These are phyloP conservation scores for Oreotrochilus melanogaster DNA, from an alignment of 2,113 vertebrate genomes.

Conservation along the genomic window DNA sequence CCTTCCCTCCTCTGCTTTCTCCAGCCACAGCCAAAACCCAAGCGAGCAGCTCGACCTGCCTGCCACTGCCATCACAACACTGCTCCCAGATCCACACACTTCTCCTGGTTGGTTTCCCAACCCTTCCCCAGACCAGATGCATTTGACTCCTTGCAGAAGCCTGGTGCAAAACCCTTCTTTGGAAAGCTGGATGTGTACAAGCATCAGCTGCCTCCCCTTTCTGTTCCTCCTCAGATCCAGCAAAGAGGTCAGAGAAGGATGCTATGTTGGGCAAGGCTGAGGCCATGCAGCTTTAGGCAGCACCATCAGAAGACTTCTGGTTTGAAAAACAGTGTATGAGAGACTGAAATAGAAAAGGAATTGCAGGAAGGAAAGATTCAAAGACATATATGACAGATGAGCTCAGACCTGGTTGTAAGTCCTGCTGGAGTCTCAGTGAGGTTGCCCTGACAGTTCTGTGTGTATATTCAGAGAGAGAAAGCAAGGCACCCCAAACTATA, in stretches of 20 bases:
- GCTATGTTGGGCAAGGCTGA: background rate
- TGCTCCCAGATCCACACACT: background rate
- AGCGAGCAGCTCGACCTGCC: background rate
- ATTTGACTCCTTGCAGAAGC: background rate
- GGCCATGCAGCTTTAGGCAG: background rate
- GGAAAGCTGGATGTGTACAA: background rate
- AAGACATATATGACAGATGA: background rate
- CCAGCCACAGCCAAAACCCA: background rate
- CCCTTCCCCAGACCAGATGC: accelerated
- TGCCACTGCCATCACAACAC: background rate
- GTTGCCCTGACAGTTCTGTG: background rate
- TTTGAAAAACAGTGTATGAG: background rate
- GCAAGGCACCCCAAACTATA: background rate
- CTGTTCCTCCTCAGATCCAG: background rate
- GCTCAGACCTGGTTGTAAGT: background rate
- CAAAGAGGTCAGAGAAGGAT: background rate
- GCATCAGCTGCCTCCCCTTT: background rate
- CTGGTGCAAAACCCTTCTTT: background rate
- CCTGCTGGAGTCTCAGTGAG: background rate
- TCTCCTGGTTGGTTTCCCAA: background rate
- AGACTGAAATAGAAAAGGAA: background rate
- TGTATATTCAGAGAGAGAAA: background rate
- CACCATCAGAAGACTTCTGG: background rate
- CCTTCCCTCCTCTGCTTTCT: background rate
- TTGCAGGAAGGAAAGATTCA: background rate